Percentiles rank a stretch among this genome's conserved stretches.
Evolutionary conservation across 2,888 invertebrate species (phyloP).

Genomic region (Drepana falcataria): DNA sequence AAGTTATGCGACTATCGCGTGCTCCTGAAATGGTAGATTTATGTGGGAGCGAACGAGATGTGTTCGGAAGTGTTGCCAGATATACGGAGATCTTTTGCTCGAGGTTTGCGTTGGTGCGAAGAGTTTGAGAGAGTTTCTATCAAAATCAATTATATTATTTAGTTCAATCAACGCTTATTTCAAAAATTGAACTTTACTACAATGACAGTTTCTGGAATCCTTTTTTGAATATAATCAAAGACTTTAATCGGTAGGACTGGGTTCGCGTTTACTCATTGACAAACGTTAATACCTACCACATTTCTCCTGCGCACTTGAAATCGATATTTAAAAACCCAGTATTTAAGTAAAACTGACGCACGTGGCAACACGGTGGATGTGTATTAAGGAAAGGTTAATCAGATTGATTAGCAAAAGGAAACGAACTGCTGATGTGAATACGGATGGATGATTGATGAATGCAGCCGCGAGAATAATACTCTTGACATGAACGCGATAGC

Average conservation of each 20-base stretch:
- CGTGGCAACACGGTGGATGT: background rate
- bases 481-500: background rate
- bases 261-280: too few relatives aligned
- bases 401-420: conserved; percentile 2
- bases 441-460: conserved; percentile 1
- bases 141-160: too few relatives aligned
- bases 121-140: too few relatives aligned
- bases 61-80: conserved; percentile 1
- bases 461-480: background rate
- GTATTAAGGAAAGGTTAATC: background rate
- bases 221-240: too few relatives aligned
- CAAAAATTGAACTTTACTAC: too few relatives aligned
- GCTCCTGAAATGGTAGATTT: conserved; percentile 25
- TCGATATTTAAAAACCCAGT: background rate
- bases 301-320: too few relatives aligned
- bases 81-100: background rate
- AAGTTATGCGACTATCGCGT: conserved; percentile 49
- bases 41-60: conserved; percentile 12
- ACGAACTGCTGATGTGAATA: conserved; percentile 1
- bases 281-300: too few relatives aligned
- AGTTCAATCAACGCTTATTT: too few relatives aligned
- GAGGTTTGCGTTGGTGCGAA: background rate
- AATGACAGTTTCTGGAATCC: too few relatives aligned
- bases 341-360: background rate
- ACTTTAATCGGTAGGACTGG: too few relatives aligned